Evolutionary conservation across 2,888 invertebrate species (phyloP).

Genomic region (Acleris sparsana): DNA sequence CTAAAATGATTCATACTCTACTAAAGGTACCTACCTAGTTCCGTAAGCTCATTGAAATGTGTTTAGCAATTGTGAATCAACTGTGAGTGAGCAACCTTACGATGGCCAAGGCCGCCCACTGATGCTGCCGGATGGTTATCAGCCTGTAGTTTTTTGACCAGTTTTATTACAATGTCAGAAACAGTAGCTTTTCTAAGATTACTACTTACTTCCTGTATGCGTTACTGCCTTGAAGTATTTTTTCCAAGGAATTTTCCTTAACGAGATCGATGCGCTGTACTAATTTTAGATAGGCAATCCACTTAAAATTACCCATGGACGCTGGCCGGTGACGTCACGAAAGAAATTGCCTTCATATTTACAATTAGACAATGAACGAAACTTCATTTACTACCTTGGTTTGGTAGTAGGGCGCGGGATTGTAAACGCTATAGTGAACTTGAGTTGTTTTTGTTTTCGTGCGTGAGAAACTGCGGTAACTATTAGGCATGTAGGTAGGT

Average conservation of each 20-base stretch:
- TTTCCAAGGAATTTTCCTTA: no score
- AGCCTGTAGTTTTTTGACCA: background rate
- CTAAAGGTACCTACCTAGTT: background rate
- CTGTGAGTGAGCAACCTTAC: conserved; percentile 54
- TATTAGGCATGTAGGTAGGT: no score
- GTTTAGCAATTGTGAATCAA: conserved; percentile 56
- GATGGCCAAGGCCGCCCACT: conserved; percentile 25
- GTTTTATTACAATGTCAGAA: conserved; percentile 10
- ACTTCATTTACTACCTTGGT: no score
- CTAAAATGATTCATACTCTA: conserved; percentile 7
- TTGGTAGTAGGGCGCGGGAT: no score
- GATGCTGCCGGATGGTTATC: conserved; percentile 12
- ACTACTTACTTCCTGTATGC: conserved; percentile 3
- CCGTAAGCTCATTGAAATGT: conserved; percentile 44
- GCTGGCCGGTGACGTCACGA: no score
- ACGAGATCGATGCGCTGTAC: no score
- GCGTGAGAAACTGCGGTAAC: no score
- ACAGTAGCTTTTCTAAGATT: conserved; percentile 9
- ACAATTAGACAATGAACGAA: no score
- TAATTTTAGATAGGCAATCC: no score
- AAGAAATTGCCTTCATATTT: no score
- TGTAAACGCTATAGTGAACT: background rate
- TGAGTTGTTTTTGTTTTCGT: background rate
- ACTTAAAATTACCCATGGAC: no score
- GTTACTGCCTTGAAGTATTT: background rate